Evolutionary conservation across 2,888 invertebrate genomes (phyloP).

Genomic region (Omphaloscelis lunosa): DNA sequence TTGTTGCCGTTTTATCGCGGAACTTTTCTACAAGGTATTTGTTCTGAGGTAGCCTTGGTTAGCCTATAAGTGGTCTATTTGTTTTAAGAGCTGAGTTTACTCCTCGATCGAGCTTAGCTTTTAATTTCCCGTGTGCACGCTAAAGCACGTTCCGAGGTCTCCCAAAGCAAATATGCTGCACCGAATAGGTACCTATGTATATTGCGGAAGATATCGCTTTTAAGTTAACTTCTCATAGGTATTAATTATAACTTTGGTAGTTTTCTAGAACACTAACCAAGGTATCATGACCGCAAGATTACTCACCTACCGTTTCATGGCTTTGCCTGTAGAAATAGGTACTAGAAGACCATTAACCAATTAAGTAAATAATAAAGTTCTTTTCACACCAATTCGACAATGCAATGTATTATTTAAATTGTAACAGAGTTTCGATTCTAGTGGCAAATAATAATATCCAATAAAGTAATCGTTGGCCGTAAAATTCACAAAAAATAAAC

Average conservation of each 20-base stretch:
- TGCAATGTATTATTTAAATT: conserved; percentile 34
- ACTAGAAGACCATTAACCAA: not conserved
- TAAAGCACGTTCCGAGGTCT: conserved; percentile 43
- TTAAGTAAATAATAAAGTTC: not conserved
- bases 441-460: conserved; percentile 10
- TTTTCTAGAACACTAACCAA: not conserved
- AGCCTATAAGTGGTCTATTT: conserved; percentile 27
- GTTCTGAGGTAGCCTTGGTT: not conserved
- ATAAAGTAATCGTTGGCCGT: conserved; percentile 43
- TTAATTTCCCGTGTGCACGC: conserved; percentile 39
- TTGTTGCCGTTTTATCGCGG: not conserved
- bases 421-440: conserved; percentile 5
- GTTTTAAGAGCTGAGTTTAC: conserved; percentile 27
- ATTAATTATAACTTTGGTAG: conserved; percentile 28
- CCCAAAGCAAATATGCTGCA: conserved; percentile 41
- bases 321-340: too few species aligned
- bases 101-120: conserved; percentile 30
- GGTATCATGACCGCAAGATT: not conserved
- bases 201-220: conserved; percentile 38
- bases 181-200: conserved; percentile 11
- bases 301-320: not conserved
- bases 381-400: conserved; percentile 18
- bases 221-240: not conserved
- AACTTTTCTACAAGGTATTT: conserved; percentile 8
- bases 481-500: conserved; percentile 32